These are phyloP conservation scores for Seriola rivoliana DNA, from an alignment of 2,113 vertebrate species.

Conservation along the genomic window DNA sequence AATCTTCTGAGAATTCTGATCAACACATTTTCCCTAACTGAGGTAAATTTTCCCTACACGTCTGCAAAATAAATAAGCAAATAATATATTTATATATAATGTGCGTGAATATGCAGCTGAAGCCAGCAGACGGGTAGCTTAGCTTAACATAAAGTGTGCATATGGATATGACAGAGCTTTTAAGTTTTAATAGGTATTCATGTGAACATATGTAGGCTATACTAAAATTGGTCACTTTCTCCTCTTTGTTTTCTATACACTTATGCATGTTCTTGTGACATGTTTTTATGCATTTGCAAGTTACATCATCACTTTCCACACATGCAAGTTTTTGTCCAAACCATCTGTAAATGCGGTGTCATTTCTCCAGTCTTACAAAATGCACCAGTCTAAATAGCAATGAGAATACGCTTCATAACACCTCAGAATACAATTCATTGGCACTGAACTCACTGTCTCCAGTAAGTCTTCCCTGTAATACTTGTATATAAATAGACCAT, in stretches of 20 bases:
- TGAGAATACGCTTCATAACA: slow-evolving; percentile 1
- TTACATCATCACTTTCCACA: too few species aligned
- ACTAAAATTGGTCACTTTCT: too few species aligned
- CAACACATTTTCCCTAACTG: too few species aligned
- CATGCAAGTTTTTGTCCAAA: not conserved
- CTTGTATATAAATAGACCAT: slow-evolving; percentile 30
- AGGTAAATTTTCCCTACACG: not conserved
- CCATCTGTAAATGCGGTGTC: not conserved
- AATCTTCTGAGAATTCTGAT: too few species aligned
- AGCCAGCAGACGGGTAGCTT: not conserved
- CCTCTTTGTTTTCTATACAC: too few species aligned
- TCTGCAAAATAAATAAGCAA: not conserved
- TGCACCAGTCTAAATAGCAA: not conserved
- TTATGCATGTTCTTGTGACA: too few species aligned
- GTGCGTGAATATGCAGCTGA: not conserved
- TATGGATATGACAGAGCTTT: too few species aligned
- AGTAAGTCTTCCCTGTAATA: not conserved
- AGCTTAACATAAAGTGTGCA: too few species aligned
- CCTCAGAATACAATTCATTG: not conserved
- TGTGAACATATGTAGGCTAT: too few species aligned
- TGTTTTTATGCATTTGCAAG: too few species aligned
- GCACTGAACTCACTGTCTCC: slow-evolving; percentile 3
- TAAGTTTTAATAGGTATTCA: too few species aligned
- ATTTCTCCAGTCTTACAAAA: not conserved
- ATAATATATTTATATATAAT: not conserved